These are phyloP conservation scores for Prorops nasuta DNA, from an alignment of 1,140 invertebrate genomes.

Conservation along the genomic window DNA sequence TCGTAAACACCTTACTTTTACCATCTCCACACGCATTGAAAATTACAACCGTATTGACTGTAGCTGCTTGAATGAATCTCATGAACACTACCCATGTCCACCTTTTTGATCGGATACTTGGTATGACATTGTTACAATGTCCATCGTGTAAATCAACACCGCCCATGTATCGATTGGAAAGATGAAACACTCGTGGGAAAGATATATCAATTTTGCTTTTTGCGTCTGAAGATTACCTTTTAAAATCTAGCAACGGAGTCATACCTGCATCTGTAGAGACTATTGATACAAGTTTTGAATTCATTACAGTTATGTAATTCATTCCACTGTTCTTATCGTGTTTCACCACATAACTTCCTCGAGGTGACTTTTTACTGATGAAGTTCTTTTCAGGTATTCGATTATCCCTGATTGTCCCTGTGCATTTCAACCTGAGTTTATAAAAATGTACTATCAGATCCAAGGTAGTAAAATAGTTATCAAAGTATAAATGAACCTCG, in stretches of 20 bases:
- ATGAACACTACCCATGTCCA: slow-evolving; percentile 3
- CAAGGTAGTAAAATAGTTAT: slow-evolving; percentile 15
- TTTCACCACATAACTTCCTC: slow-evolving; percentile 5
- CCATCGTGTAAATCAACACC: slow-evolving; percentile 6
- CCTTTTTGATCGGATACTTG: slow-evolving; percentile 1
- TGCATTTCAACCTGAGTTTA: slow-evolving; percentile 10
- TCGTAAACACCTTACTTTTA: not conserved
- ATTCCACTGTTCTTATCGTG: slow-evolving; percentile 9
- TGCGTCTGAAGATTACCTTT: not conserved
- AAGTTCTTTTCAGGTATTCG: slow-evolving; percentile 11
- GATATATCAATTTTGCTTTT: slow-evolving; percentile 2
- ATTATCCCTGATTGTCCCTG: slow-evolving; percentile 16
- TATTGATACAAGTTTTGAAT: slow-evolving; percentile 15
- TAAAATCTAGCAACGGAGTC: not conserved
- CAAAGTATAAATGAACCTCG: slow-evolving; percentile 12
- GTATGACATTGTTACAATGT: slow-evolving; percentile 4
- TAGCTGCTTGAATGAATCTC: slow-evolving; percentile 1
- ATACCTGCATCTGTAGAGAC: slow-evolving; percentile 2
- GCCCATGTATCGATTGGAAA: not conserved
- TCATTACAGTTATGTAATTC: slow-evolving; percentile 16
- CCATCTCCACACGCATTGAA: slow-evolving; percentile 1
- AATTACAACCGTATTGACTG: not conserved
- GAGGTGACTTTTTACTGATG: slow-evolving; percentile 4
- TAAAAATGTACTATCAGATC: slow-evolving; percentile 15
- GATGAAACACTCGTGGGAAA: slow-evolving; percentile 1